These are phyloP conservation scores for Brachypteracias leptosomus DNA, from an alignment of 2,113 vertebrate genomes.

Conservation along the genomic window DNA sequence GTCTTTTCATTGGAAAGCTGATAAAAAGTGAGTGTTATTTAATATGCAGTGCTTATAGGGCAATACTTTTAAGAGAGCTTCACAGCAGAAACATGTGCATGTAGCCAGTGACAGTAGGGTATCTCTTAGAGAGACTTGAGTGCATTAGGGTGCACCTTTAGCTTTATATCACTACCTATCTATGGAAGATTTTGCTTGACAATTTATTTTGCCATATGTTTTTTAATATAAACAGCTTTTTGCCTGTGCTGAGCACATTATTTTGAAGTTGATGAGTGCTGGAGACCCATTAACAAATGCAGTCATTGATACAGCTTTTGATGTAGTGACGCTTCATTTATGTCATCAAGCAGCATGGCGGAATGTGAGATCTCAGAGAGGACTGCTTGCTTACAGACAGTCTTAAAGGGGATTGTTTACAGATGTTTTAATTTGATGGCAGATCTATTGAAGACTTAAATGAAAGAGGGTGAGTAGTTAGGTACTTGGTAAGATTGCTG, in stretches of 20 bases:
- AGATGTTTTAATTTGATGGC: not conserved
- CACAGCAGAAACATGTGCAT: not conserved
- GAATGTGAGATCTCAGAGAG: not conserved
- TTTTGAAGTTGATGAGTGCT: not conserved
- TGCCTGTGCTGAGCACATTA: not conserved
- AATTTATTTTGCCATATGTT: not conserved
- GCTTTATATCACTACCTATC: not conserved
- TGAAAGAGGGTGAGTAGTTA: not conserved
- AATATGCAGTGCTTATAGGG: not conserved
- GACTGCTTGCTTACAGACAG: not conserved
- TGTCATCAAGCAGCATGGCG: not conserved
- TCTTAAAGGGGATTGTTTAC: not conserved
- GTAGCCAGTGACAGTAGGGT: not conserved
- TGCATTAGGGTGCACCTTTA: not conserved
- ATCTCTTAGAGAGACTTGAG: not conserved
- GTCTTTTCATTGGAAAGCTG: slow-evolving; percentile 30
- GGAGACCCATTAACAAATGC: not conserved
- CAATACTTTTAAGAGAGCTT: not conserved
- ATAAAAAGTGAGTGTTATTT: slow-evolving; percentile 19
- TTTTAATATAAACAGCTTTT: not conserved
- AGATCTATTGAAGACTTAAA: not conserved
- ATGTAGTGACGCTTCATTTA: not conserved
- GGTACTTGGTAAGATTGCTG: not conserved
- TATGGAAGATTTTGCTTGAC: not conserved
- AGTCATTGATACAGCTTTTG: not conserved